These are phyloP conservation scores for Tachystola acroxantha DNA, from an alignment of 2,888 invertebrate species.

Conservation along the genomic window DNA sequence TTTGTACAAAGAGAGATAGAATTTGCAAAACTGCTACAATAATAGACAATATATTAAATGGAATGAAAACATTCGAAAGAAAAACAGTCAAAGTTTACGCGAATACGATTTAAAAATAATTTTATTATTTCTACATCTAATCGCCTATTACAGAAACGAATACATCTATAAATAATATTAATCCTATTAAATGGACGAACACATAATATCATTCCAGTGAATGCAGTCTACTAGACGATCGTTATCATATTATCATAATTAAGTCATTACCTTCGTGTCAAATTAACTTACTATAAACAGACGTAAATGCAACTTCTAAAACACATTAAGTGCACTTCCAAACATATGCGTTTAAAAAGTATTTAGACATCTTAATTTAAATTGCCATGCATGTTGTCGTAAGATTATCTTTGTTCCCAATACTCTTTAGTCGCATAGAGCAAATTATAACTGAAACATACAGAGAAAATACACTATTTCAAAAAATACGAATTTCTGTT, in stretches of 20 bases:
- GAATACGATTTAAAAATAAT: slow-evolving; percentile 25
- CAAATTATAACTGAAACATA: slow-evolving; percentile 10
- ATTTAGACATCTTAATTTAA: slow-evolving; percentile 1
- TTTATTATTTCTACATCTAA: slow-evolving; percentile 37
- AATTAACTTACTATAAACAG: slow-evolving; percentile 40
- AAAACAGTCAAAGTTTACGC: slow-evolving; percentile 15
- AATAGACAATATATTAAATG: slow-evolving; percentile 4
- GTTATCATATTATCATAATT: slow-evolving; percentile 24
- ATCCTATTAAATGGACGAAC: slow-evolving; percentile 74
- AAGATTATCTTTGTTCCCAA: too few species aligned
- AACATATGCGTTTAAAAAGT: slow-evolving; percentile 14
- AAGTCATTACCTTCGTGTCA: slow-evolving; percentile 66
- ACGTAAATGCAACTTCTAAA: slow-evolving; percentile 40
- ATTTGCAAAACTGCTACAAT: neutral
- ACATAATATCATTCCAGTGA: slow-evolving; percentile 69
- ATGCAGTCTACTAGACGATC: slow-evolving; percentile 71
- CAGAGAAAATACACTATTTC: too few species aligned
- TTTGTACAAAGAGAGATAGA: slow-evolving; percentile 31
- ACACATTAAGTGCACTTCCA: slow-evolving; percentile 65
- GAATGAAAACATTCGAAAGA: slow-evolving; percentile 9
- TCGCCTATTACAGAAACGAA: slow-evolving; percentile 57
- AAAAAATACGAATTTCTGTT: slow-evolving; percentile 31
- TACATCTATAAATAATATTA: slow-evolving; percentile 63
- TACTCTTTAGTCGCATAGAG: too few species aligned
- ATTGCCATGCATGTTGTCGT: too few species aligned